These are phyloP conservation scores for Aleiodes leptofemur DNA, from an alignment of 2,888 invertebrate genomes.

Conservation along the genomic window DNA sequence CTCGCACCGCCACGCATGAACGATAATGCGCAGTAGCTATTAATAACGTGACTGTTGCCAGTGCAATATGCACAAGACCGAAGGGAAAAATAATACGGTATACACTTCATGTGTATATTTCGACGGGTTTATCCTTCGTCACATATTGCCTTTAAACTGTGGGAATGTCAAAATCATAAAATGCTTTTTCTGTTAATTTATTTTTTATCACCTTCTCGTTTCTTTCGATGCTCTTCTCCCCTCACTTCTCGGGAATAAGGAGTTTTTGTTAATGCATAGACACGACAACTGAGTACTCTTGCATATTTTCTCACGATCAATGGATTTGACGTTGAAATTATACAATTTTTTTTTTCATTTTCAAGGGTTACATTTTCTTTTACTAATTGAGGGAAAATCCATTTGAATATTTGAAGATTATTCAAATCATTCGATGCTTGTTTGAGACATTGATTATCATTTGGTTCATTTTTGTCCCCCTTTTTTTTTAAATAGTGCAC, in stretches of 20 bases:
- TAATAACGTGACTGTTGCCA: conserved; percentile 65
- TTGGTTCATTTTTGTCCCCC: no score
- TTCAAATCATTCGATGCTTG: not conserved
- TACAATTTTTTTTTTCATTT: no score
- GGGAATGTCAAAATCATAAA: conserved; percentile 33
- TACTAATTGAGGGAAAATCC: not conserved
- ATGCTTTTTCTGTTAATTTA: conserved; percentile 1
- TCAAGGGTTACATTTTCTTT: not conserved
- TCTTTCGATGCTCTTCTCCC: not conserved
- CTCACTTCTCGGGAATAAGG: not conserved
- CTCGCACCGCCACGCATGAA: conserved; percentile 63
- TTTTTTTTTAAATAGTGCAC: no score
- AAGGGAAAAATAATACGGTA: conserved; percentile 31
- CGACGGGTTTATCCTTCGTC: conserved; percentile 41
- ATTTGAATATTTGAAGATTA: not conserved
- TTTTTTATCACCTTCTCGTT: not conserved
- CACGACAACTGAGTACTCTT: not conserved
- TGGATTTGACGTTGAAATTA: no score
- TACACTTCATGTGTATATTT: conserved; percentile 39
- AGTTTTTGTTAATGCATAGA: conserved; percentile 18
- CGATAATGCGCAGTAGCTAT: conserved; percentile 72
- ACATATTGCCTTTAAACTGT: conserved; percentile 34
- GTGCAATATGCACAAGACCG: conserved; percentile 43
- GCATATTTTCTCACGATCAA: not conserved
- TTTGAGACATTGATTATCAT: not conserved